Percentiles rank a stretch among this genome's conserved stretches.
phyloP scores from a whole-genome alignment of 2,113 vertebrate genomes.

The Pelecanoides urinatrix region DNA sequence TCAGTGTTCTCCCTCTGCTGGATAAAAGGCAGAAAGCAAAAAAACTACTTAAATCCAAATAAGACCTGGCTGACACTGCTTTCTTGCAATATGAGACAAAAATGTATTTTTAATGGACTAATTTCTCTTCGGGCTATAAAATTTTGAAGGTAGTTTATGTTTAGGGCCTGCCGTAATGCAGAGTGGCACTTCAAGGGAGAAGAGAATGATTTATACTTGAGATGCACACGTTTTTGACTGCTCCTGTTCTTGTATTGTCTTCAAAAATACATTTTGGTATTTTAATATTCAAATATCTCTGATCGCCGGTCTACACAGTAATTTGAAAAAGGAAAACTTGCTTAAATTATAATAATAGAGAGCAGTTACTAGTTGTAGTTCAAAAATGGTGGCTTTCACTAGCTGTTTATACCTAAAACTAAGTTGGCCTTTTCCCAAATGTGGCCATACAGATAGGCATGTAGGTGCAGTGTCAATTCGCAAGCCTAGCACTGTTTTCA shows the following conservation, averaged over 20 bases:
- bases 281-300: not conserved
- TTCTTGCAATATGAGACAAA: not conserved
- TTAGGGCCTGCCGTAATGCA: not conserved
- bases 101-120: not conserved
- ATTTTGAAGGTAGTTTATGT: not conserved
- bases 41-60: not conserved
- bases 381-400: not conserved
- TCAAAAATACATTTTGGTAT: not conserved
- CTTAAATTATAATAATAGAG: not conserved
- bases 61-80: not conserved
- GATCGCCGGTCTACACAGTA: not conserved
- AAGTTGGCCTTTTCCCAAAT: not conserved
- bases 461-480: rapidly evolving
- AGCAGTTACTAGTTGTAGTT: not conserved
- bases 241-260: not conserved
- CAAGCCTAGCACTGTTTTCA: not conserved
- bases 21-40: conserved; percentile 3
- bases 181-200: not conserved
- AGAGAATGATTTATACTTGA: not conserved
- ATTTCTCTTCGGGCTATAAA: not conserved
- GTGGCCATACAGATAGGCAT: not conserved
- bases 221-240: not conserved
- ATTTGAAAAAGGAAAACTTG: not conserved
- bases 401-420: not conserved
- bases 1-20: conserved; percentile 32